phyloP scores from a whole-genome alignment of 1,140 invertebrate species.

The Druon quercuslanigerum region DNA sequence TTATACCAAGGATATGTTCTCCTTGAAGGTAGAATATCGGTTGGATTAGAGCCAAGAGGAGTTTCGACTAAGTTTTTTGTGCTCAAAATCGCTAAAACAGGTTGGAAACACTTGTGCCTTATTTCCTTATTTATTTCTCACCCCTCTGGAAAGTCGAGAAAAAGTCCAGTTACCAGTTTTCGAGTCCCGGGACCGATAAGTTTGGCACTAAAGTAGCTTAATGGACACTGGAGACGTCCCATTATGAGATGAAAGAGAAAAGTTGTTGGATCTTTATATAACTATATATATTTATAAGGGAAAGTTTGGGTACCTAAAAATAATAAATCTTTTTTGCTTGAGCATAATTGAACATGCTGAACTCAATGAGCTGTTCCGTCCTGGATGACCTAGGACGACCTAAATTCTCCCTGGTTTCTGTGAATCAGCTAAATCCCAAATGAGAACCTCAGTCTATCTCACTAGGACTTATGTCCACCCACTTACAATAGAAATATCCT shows the following conservation, averaged over 20 bases:
- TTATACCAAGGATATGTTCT: neutral
- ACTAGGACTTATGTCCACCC: neutral
- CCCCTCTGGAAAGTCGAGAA: neutral
- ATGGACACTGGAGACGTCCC: neutral
- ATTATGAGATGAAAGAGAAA: neutral
- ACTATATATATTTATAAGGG: too few relatives aligned
- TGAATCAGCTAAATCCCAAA: constrained; percentile 12
- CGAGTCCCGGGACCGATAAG: neutral
- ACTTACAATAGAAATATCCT: neutral
- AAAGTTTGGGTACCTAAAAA: neutral
- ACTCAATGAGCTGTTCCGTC: neutral
- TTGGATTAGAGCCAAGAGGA: constrained; percentile 8
- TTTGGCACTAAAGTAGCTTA: neutral
- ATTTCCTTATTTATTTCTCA: constrained; percentile 5
- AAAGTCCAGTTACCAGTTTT: constrained; percentile 6
- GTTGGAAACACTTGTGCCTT: constrained; percentile 12
- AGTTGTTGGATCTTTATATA: neutral
- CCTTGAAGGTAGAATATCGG: neutral
- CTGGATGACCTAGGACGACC: neutral
- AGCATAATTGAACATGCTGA: neutral
- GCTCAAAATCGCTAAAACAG: neutral
- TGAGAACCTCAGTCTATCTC: neutral
- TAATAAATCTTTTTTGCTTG: neutral
- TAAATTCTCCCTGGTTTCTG: constrained; percentile 15
- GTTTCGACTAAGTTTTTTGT: neutral